Conservation (phyloP, 2,888 invertebrate species). For the Philaethria dido region DNA sequence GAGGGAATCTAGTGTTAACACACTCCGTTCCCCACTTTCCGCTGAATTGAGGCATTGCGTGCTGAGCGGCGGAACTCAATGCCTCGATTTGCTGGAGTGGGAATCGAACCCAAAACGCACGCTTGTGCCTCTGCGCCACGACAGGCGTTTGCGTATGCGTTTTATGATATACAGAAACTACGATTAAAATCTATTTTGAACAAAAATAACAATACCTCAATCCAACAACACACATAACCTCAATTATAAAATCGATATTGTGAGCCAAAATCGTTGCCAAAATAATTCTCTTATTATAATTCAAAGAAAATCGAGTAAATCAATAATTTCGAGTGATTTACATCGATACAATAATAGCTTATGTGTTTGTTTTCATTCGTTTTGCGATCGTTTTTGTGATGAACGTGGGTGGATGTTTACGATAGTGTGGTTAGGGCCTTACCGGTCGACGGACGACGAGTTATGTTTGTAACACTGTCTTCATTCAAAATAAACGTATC, state of each 20-base stretch:
- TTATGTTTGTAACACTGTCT: conserved; percentile 32
- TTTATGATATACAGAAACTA: no score
- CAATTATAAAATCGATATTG: conserved; percentile 31
- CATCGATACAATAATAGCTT: conserved; percentile 43
- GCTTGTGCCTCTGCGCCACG: no score
- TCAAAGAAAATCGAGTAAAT: conserved; percentile 43
- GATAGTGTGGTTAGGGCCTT: conserved; percentile 41
- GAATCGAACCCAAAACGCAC: no score
- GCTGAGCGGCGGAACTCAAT: no score
- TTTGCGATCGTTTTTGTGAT: conserved; percentile 43
- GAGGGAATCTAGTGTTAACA: no score
- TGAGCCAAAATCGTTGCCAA: conserved; percentile 42
- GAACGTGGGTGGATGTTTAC: conserved; percentile 45
- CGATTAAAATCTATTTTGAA: not conserved
- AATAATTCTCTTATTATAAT: conserved; percentile 46
- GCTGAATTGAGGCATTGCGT: no score
- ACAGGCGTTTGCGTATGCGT: no score
- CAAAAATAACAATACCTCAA: not conserved
- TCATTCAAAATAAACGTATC: conserved; percentile 19
- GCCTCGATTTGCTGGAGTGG: no score
- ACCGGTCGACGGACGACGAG: conserved; percentile 43
- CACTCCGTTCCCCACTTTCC: no score
- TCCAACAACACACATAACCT: not conserved
- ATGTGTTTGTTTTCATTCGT: conserved; percentile 46
- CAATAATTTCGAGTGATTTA: conserved; percentile 47